phyloP scores from a whole-genome alignment of 2,113 vertebrate genomes.

The Plecturocebus donacophilus region DNA sequence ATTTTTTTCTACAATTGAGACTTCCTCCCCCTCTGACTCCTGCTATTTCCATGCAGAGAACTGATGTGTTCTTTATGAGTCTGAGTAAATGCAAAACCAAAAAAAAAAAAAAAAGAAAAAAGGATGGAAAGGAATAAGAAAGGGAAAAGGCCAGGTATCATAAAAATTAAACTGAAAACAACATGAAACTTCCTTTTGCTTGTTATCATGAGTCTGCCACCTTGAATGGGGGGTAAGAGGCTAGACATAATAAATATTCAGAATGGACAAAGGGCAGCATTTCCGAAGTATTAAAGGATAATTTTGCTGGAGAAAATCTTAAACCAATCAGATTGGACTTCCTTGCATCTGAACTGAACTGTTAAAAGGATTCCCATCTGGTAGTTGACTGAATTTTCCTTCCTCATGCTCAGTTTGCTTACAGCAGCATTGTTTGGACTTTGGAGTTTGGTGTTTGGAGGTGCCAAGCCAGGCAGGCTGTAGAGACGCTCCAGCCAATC shows the following conservation, averaged over 20 bases:
- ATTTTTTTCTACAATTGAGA: background rate
- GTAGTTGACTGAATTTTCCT: background rate
- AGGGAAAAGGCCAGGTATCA: background rate
- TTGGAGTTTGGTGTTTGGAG: background rate
- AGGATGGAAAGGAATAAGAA: background rate
- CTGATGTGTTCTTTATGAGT: conserved; percentile 48
- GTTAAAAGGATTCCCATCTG: background rate
- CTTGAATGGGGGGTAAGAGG: background rate
- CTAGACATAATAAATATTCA: background rate
- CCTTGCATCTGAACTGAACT: background rate
- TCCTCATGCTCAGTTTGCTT: background rate
- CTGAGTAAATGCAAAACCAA: background rate
- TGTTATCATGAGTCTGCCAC: background rate
- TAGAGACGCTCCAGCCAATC: background rate
- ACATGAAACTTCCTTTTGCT: background rate
- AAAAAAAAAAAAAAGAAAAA: background rate
- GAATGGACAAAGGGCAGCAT: background rate
- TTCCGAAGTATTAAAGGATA: background rate
- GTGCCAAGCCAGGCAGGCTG: background rate
- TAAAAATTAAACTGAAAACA: conserved; percentile 1
- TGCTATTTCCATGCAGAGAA: background rate
- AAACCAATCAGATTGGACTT: background rate
- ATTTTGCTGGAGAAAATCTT: background rate
- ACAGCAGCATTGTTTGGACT: background rate
- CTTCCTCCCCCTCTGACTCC: background rate